A percentile compares a stretch with the other conserved stretches of the same genome.
Evolutionary conservation across 2,888 invertebrate genomes (phyloP).

Genomic region (Schrankia costaestrigalis): DNA sequence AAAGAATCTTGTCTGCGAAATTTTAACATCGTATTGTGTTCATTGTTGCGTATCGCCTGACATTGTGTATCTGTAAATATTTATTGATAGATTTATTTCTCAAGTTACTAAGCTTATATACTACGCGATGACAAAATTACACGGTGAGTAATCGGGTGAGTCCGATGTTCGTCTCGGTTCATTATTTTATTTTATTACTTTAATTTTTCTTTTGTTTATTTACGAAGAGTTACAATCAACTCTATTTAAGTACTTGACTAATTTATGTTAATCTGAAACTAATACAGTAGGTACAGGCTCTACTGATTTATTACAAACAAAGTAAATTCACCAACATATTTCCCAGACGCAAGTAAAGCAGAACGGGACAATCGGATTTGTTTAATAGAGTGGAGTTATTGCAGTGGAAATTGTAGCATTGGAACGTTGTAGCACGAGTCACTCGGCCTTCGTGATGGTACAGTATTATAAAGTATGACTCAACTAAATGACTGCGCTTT

Average conservation of each 20-base stretch:
- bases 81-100: slow-evolving; percentile 71
- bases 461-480: slow-evolving; percentile 62
- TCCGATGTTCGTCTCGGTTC: slow-evolving; percentile 59
- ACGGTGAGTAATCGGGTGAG: slow-evolving; percentile 71
- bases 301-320: slow-evolving; percentile 18
- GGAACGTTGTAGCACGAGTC: slow-evolving; percentile 52
- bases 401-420: slow-evolving; percentile 48
- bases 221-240: slow-evolving; percentile 51
- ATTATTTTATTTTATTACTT: slow-evolving; percentile 61
- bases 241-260: slow-evolving; percentile 38
- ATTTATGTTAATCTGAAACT: slow-evolving; percentile 29
- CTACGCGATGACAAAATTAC: slow-evolving; percentile 64
- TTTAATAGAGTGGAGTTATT: slow-evolving; percentile 48
- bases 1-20: slow-evolving; percentile 56
- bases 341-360: slow-evolving; percentile 31
- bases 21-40: slow-evolving; percentile 65
- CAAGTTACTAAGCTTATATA: slow-evolving; percentile 46
- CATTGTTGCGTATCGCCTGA: slow-evolving; percentile 62
- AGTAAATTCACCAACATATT: slow-evolving; percentile 11
- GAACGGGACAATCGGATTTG: slow-evolving; percentile 43
- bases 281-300: slow-evolving; percentile 9
- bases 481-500: slow-evolving; percentile 52
- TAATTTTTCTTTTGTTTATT: slow-evolving; percentile 53
- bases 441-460: slow-evolving; percentile 54
- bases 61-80: slow-evolving; percentile 67